Percentiles rank a stretch among this genome's conserved stretches.
phyloP scores from a whole-genome alignment of 2,888 invertebrate species.

The Bhutanitis thaidina region DNA sequence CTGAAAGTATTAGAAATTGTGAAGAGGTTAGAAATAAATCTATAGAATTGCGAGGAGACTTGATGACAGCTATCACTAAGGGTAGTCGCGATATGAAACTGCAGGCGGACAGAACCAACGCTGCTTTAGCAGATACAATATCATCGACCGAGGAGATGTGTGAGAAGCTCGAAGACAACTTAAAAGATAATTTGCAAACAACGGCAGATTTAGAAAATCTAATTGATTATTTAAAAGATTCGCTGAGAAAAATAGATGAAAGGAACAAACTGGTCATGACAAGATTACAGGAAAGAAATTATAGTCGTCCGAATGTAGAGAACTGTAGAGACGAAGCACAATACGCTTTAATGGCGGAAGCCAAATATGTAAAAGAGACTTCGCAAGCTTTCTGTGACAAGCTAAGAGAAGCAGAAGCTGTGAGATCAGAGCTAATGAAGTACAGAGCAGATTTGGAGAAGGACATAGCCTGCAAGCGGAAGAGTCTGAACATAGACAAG shows the following conservation, averaged over 20 bases:
- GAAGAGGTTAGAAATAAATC: constrained; percentile 88
- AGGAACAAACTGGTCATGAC: constrained; percentile 92
- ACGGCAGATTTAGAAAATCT: constrained; percentile 88
- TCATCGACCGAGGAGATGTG: constrained; percentile 86
- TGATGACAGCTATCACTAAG: constrained; percentile 87
- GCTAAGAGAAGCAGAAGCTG: constrained; percentile 81
- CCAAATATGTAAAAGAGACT: constrained; percentile 79
- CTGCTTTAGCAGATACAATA: constrained; percentile 85
- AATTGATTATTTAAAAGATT: constrained; percentile 83
- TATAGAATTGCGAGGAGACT: constrained; percentile 81
- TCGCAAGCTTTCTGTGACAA: constrained; percentile 76
- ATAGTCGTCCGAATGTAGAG: constrained; percentile 87
- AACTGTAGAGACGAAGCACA: constrained; percentile 91
- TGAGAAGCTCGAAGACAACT: constrained; percentile 83
- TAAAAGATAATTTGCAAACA: constrained; percentile 85
- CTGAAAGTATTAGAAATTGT: constrained; percentile 86
- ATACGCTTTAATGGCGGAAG: constrained; percentile 85
- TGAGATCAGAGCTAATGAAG: constrained; percentile 75
- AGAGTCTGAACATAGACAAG: constrained; percentile 83
- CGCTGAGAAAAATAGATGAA: constrained; percentile 85
- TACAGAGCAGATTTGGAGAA: constrained; percentile 83
- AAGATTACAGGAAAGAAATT: constrained; percentile 85
- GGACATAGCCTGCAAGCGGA: constrained; percentile 85
- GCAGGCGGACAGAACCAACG: constrained; percentile 91
- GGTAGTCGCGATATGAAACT: constrained; percentile 88